phyloP scores from a whole-genome alignment of 1,140 invertebrate species.

The Bombyx mori region ASM3026992v2 NC_085116.1:9696501-9697000 shows the following conservation, averaged over 20 bases:
- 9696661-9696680: conserved; percentile 98
- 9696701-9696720: conserved; percentile 94
- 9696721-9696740: conserved; percentile 96
- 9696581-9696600: conserved; percentile 39
- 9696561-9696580: conserved; percentile 94
- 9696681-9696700: conserved; percentile 92
- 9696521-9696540: conserved; percentile 96
- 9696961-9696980: no score
- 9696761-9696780: conserved; percentile 90
- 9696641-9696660: conserved; percentile 68
- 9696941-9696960: no score
- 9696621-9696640: no score
- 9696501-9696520: conserved; percentile 83
- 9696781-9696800: conserved; percentile 84
- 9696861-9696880: conserved; percentile 13
- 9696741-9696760: conserved; percentile 91
- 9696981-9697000: no score
- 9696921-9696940: no score
- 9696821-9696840: conserved; percentile 87
- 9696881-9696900: no score
- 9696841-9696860: conserved; percentile 84
- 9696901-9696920: background rate
- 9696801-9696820: conserved; percentile 89
- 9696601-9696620: no score
- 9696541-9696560: conserved; percentile 88